Evolutionary conservation across 2,888 invertebrate genomes (phyloP), one percentile per base, ranked within the genome.

Genomic region (Hofmannophila pseudospretella): DNA sequence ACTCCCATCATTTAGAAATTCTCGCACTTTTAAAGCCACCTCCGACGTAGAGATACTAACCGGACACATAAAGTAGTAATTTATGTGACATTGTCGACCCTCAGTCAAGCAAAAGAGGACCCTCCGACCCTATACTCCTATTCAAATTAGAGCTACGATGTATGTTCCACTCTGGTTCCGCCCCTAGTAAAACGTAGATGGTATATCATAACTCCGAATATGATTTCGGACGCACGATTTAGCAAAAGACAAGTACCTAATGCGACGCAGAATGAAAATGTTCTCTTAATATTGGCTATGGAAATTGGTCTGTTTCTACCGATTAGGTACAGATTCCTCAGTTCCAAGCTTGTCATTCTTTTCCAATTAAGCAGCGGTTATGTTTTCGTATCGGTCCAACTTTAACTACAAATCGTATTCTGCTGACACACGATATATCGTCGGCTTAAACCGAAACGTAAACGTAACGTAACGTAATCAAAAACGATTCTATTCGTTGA

Each of bases 1-100:
- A 33, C 16, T 27, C 27, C 29, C 27, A 46, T 49, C 46, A 49
- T 49, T 50, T 47, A 55, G 45, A 45, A 49, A 45, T 42, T 16
- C 40, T 38, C 45, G 40, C 50, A 52, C 51, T 51, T 54, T 41
- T 34, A 42, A 44, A 47, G 48, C 39, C 48, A 51, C 50, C 46
- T 52, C 50, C 45, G 37, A 43, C 32, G 41, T 11, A 27, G 46
- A 47, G 51, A 56, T 54, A 58, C 56, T 64, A 54, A 55, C 58
- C 58, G 66, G 66, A 62, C 59, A 55, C 60, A 69, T 69, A 71
- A 66, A 67, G 57, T 57, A 67, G 65, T 66, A 67, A 70, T 71
- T 72, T 73, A 75, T 69, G 68, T 66, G 64, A 67, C 65, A 66
- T 56, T 61, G 59, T 57, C 59, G 65, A 66, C 69, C 73, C 65